Evolutionary conservation across 2,888 invertebrate species (phyloP).

Genomic region (Bombylius discolor): DNA sequence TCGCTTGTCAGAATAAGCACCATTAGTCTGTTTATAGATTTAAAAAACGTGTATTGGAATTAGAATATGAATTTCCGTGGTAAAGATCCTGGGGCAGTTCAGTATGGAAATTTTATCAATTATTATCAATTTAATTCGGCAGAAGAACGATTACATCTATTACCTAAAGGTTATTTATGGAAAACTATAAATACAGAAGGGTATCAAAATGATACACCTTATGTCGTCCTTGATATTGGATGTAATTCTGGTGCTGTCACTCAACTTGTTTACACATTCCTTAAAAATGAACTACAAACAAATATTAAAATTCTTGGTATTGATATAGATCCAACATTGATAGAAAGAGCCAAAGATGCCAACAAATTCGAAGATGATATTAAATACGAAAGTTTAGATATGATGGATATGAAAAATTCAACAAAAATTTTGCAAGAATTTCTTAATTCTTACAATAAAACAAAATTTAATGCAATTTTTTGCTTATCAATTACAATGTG

Average conservation of each 20-base stretch:
- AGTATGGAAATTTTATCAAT: slow-evolving; percentile 74
- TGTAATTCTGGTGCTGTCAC: slow-evolving; percentile 75
- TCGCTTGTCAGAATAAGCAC: too few species aligned
- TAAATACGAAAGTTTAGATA: slow-evolving; percentile 45
- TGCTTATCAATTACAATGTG: slow-evolving; percentile 83
- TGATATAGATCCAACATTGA: slow-evolving; percentile 60
- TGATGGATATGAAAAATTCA: slow-evolving; percentile 39
- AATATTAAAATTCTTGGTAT: slow-evolving; percentile 43
- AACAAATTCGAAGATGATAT: slow-evolving; percentile 38
- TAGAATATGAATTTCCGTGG: slow-evolving; percentile 28
- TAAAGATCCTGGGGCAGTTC: slow-evolving; percentile 67
- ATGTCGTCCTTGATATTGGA: slow-evolving; percentile 40
- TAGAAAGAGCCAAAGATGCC: slow-evolving; percentile 49
- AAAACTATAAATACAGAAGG: slow-evolving; percentile 16
- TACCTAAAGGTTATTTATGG: slow-evolving; percentile 40
- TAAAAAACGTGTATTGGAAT: too few species aligned
- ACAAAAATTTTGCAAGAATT: slow-evolving; percentile 36
- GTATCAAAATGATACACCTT: slow-evolving; percentile 21
- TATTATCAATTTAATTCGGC: slow-evolving; percentile 72
- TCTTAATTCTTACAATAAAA: slow-evolving; percentile 34
- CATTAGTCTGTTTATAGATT: too few species aligned
- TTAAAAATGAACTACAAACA: slow-evolving; percentile 22
- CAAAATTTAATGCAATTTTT: slow-evolving; percentile 53
- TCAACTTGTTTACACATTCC: slow-evolving; percentile 40
- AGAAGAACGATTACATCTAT: slow-evolving; percentile 48